phyloP scores from a whole-genome alignment of 2,888 invertebrate species.

The Gari tellinella region DNA sequence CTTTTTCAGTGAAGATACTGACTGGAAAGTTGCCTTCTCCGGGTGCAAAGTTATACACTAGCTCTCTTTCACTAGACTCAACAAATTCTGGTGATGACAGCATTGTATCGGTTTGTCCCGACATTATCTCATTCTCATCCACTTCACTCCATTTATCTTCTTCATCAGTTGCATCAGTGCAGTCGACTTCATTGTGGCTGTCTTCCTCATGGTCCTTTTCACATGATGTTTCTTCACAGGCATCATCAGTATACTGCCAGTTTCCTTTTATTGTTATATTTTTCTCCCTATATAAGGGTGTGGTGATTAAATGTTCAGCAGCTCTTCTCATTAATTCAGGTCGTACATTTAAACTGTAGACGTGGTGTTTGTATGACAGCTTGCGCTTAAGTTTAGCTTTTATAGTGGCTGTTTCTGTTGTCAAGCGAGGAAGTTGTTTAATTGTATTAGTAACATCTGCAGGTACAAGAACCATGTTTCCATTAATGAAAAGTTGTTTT shows the following conservation, averaged over 20 bases:
- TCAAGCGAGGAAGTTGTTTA: conserved; percentile 30
- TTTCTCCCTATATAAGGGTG: conserved; percentile 34
- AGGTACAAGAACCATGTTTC: conserved; percentile 58
- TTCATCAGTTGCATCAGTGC: conserved; percentile 11
- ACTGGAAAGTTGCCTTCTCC: no score
- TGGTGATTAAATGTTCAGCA: conserved; percentile 26
- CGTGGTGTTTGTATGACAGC: conserved; percentile 51
- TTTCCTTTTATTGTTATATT: conserved; percentile 16
- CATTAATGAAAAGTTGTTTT: conserved; percentile 30
- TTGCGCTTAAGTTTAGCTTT: conserved; percentile 46
- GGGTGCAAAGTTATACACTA: no score
- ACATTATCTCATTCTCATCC: conserved; percentile 38
- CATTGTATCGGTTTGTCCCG: conserved; percentile 42
- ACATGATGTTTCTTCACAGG: no score
- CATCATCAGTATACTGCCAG: conserved; percentile 37
- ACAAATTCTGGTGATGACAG: conserved; percentile 44
- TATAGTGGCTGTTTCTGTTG: conserved; percentile 40
- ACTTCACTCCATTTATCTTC: conserved; percentile 49
- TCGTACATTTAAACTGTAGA: conserved; percentile 44
- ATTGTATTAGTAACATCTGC: conserved; percentile 51
- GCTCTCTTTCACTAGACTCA: conserved; percentile 4
- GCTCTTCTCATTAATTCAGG: conserved; percentile 37
- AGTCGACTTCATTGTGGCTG: no score
- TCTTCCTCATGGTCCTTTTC: no score
- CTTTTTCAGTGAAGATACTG: no score